A percentile compares a stretch with the other conserved stretches of the same genome.
phyloP scores from a whole-genome alignment of 2,888 invertebrate genomes.

The Rhynchonema sp. region DNA sequence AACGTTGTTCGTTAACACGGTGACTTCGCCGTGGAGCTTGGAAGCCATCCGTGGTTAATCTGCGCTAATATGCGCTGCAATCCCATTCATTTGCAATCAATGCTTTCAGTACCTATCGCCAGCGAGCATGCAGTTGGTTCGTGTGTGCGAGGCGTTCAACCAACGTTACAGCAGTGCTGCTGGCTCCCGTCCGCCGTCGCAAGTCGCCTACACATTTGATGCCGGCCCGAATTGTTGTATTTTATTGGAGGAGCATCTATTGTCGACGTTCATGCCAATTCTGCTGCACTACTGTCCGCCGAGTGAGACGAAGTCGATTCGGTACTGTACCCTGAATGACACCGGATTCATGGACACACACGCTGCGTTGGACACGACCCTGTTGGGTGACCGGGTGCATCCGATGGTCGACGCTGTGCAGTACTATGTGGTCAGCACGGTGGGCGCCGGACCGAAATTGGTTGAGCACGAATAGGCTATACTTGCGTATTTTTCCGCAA shows the following conservation, averaged over 20 bases:
- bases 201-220: slow-evolving; percentile 90
- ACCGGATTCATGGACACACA: not conserved
- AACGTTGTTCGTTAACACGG: too few relatives aligned
- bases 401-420: slow-evolving; percentile 1
- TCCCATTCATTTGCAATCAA: too few relatives aligned
- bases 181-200: slow-evolving; percentile 8
- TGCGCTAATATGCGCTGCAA: too few relatives aligned
- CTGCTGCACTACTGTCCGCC: not conserved
- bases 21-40: too few relatives aligned
- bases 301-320: not conserved
- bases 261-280: not conserved
- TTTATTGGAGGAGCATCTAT: slow-evolving; percentile 38
- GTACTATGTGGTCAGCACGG: slow-evolving; percentile 3
- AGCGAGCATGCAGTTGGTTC: not conserved
- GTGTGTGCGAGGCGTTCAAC: not conserved
- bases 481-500: too few relatives aligned
- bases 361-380: too few relatives aligned
- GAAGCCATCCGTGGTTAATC: too few relatives aligned
- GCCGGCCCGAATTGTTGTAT: slow-evolving; percentile 57
- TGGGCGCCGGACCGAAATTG: slow-evolving; percentile 6
- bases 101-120: not conserved
- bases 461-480: too few relatives aligned
- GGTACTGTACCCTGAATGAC: too few relatives aligned
- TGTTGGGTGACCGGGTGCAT: not conserved
- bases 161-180: not conserved